Evolutionary conservation across 2,888 invertebrate genomes (phyloP).

Genomic region (Erpobdella octoculata): DNA sequence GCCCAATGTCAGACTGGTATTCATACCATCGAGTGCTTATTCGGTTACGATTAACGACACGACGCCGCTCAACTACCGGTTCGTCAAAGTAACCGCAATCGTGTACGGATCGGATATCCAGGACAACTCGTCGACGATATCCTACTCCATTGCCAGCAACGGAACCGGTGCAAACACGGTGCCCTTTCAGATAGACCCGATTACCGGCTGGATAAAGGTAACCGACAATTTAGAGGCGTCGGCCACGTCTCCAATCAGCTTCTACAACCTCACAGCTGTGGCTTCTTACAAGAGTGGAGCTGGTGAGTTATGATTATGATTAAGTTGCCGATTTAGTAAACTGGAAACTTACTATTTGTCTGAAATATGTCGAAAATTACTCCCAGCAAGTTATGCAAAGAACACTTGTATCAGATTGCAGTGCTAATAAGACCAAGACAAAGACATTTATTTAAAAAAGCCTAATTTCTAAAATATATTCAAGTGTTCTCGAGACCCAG

Average conservation of each 20-base stretch:
- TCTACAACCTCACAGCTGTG: not conserved
- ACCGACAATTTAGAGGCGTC: not conserved
- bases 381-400: too few species aligned
- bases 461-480: not conserved
- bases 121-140: not conserved
- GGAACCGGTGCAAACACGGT: not conserved
- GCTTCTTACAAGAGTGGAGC: slow-evolving; percentile 5
- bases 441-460: not conserved
- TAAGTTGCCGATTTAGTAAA: too few species aligned
- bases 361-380: too few species aligned
- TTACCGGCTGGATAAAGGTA: not conserved
- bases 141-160: not conserved
- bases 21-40: not conserved
- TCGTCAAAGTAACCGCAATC: not conserved
- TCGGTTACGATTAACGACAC: not conserved
- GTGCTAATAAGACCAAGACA: too few species aligned
- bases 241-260: not conserved
- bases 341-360: too few species aligned
- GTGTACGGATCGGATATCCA: not conserved
- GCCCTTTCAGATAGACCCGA: not conserved
- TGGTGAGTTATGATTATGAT: too few species aligned
- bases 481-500: not conserved
- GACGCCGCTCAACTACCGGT: not conserved
- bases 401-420: too few species aligned
- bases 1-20: not conserved